Evolutionary conservation across 2,888 invertebrate genomes (phyloP), one percentile per base, ranked within the genome.

Genomic region (Trimorus sp.): DNA sequence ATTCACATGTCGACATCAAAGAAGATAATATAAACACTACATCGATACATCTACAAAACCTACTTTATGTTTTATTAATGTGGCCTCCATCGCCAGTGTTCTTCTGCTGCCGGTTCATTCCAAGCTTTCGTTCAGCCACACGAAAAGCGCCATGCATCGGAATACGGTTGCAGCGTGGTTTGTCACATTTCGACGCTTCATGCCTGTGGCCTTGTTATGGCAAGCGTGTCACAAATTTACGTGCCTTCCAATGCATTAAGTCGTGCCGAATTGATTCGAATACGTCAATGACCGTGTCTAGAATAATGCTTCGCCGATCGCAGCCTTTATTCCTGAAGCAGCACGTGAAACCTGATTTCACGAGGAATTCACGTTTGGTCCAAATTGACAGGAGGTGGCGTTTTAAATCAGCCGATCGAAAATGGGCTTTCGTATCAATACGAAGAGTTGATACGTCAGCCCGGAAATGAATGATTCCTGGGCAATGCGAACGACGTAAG

Each of bases 1-100:
- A 91, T 91, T 91, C 91, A 91, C 91, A 91, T 91, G 91, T 91
- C 91, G 91, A 91, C 91, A 91, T 91, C 91, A 90, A 91, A 91
- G 91, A 91, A 91, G 91, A 91, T 91, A 91, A 91, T 91, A 91
- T 91, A 91, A 91, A 91, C 91, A 90, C 91, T 91, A 91, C 91
- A 91, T 91, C 91, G 91, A 91, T 91, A 91, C 90, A 91, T 91
- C 91, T 88, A 89, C 91, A 91, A 91, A 91, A 90, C 90, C 91
- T 73, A 76, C 78, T 90, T 91, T 89, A 92, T 92, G 91, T 91
- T 91, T 92, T 92, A 92, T 92, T 92, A 91, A 92, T 92, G 91
- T 87, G 87, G 85, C 85, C 88, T 88, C 87, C 87, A 85, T 85
- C 86, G 68, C 42, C 75, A 74, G 15, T 68, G 65, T 77, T 78